Evolutionary conservation across 2,797 vertebrate species (phyloP).

Genomic region (Clarias pachynema): DNA sequence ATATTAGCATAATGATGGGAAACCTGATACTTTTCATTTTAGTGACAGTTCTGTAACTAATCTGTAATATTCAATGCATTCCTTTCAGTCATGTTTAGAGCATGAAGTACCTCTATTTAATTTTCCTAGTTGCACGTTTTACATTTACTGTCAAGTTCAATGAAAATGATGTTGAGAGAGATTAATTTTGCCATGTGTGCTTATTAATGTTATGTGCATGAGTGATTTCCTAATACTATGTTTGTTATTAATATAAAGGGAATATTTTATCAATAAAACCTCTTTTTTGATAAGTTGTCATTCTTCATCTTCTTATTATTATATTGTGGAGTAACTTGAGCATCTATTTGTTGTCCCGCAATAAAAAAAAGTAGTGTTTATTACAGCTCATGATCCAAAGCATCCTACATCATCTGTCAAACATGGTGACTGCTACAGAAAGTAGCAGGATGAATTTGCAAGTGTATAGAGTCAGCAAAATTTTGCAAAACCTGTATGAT

Average conservation of each 20-base stretch:
- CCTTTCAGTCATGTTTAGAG: constrained; percentile 32
- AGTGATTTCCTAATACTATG: not conserved
- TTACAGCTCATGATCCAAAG: no score
- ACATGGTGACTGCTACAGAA: no score
- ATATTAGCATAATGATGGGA: not conserved
- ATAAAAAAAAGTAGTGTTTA: no score
- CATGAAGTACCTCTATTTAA: constrained; percentile 3
- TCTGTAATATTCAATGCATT: not conserved
- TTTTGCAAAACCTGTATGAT: no score
- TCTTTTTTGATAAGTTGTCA: not conserved
- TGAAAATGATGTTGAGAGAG: no score
- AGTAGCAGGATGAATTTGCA: no score
- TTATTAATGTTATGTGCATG: not conserved
- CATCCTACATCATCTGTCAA: no score
- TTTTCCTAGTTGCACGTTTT: constrained; percentile 23
- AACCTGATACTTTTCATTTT: not conserved
- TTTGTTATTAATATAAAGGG: no score
- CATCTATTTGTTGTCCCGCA: not conserved
- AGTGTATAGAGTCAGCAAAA: no score
- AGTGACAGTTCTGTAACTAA: constrained; percentile 11
- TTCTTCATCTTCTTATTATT: not conserved
- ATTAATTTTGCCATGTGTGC: no score
- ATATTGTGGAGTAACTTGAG: no score
- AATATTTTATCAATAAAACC: constrained; percentile 4
- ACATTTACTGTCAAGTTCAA: not conserved